Percentiles rank a stretch among this genome's conserved stretches.
phyloP scores from a whole-genome alignment of 2,797 vertebrate genomes.

The Scarus forsteni region DNA sequence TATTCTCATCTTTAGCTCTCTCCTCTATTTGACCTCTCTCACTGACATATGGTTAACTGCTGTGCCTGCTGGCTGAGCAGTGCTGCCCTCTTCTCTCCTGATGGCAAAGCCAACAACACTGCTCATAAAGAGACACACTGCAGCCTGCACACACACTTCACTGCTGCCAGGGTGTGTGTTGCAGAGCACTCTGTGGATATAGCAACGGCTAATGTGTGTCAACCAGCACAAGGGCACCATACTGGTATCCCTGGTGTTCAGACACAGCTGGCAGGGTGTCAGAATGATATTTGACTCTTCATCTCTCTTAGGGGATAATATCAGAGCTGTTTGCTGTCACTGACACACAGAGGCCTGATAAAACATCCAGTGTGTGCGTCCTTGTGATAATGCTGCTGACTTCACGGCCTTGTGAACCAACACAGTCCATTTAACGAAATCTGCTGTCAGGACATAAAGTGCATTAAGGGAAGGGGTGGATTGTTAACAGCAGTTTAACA shows the following conservation, averaged over 20 bases:
- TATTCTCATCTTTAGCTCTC: constrained; percentile 45
- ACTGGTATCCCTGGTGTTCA: constrained; percentile 52
- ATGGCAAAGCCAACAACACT: constrained; percentile 58
- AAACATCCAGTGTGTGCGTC: constrained; percentile 30
- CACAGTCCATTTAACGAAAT: constrained; percentile 65
- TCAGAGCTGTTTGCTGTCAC: constrained; percentile 49
- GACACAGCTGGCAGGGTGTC: constrained; percentile 63
- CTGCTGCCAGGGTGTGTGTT: constrained; percentile 48
- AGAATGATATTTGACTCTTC: constrained; percentile 60
- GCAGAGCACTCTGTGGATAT: constrained; percentile 17
- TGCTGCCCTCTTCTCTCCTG: constrained; percentile 53
- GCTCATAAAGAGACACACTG: constrained; percentile 66
- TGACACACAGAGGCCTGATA: constrained; percentile 58
- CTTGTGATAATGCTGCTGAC: constrained; percentile 53
- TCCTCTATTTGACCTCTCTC: constrained; percentile 69
- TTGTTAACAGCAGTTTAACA: constrained; percentile 52
- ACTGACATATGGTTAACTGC: constrained; percentile 67
- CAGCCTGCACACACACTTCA: constrained; percentile 53
- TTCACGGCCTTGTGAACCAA: constrained; percentile 65
- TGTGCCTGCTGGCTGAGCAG: constrained; percentile 63
- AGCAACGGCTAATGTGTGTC: constrained; percentile 20
- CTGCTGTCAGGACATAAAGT: constrained; percentile 41
- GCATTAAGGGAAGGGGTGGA: constrained; percentile 9
- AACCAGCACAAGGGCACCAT: neutral
- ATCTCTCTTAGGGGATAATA: constrained; percentile 57